Percentiles rank a stretch among this genome's conserved stretches.
Evolutionary conservation across 37 sponge, comb jelly and placozoan species (phyloP).

Genomic region (Spongia lamella): DNA sequence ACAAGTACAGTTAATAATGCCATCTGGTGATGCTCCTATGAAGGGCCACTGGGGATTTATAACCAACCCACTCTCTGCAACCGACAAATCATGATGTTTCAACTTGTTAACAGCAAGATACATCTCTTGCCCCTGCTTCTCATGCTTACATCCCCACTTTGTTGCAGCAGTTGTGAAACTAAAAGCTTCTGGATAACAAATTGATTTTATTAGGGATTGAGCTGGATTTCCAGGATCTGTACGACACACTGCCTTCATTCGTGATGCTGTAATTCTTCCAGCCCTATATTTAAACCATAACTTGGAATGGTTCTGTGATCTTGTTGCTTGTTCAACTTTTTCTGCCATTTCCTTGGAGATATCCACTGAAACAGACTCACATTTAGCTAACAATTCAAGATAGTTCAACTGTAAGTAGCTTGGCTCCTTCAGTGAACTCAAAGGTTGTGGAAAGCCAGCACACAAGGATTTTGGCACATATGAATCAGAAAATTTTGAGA

Average conservation of each 20-base stretch:
- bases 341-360: conserved; percentile 2
- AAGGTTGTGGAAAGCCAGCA: background rate
- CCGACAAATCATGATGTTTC: conserved; percentile 2
- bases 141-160: too few relatives aligned
- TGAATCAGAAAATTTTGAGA: background rate
- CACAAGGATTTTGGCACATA: conserved; percentile 18
- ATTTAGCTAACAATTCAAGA: conserved; percentile 8
- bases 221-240: conserved; percentile 28
- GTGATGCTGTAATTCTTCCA: conserved; percentile 45
- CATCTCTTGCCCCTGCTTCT: background rate
- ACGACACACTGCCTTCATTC: conserved; percentile 14
- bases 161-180: too few relatives aligned
- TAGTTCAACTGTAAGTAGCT: background rate
- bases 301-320: conserved; percentile 7
- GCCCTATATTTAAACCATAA: conserved; percentile 34
- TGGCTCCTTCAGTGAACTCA: background rate
- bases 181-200: too few relatives aligned
- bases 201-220: conserved; percentile 12
- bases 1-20: too few relatives aligned
- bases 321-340: conserved; percentile 7
- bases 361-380: conserved; percentile 4
- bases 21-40: too few relatives aligned
- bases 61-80: conserved; percentile 15
- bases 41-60: conserved; percentile 42
- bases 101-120: background rate